A percentile compares a stretch with the other conserved stretches of the same genome.
These are phyloP conservation scores for Chalcis sispes DNA, from an alignment of 2,888 invertebrate species.

Conservation along the genomic window DNA sequence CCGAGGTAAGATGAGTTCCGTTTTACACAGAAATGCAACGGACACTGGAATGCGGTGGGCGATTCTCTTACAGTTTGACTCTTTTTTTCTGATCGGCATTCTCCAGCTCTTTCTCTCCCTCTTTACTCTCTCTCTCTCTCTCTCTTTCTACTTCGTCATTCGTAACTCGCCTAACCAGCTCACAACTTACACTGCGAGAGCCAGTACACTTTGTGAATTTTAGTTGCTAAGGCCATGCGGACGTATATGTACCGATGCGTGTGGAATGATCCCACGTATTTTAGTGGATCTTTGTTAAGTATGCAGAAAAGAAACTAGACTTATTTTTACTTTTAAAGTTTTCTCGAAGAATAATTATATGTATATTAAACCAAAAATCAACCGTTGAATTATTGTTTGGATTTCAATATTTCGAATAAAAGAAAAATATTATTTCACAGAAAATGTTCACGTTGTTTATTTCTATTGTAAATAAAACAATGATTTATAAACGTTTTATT, in stretches of 20 bases:
- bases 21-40: slow-evolving; percentile 43
- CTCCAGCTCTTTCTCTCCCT: slow-evolving; percentile 19
- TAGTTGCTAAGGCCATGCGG: slow-evolving; percentile 22
- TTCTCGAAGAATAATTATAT: too few species aligned
- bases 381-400: too few species aligned
- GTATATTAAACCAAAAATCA: too few species aligned
- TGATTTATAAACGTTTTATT: too few species aligned
- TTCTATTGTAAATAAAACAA: too few species aligned
- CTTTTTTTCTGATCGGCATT: slow-evolving; percentile 47
- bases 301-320: too few species aligned
- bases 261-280: slow-evolving; percentile 13
- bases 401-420: too few species aligned
- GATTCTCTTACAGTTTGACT: slow-evolving; percentile 21
- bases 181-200: slow-evolving; percentile 22
- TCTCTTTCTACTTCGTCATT: slow-evolving; percentile 41
- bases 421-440: too few species aligned
- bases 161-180: slow-evolving; percentile 45
- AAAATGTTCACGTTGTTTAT: too few species aligned
- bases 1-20: slow-evolving; percentile 15
- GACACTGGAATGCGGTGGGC: slow-evolving; percentile 42
- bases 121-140: slow-evolving; percentile 29
- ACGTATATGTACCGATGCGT: neutral
- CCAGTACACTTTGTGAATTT: slow-evolving; percentile 38
- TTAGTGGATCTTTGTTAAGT: too few species aligned
- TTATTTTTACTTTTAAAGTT: too few species aligned